Percentiles rank a stretch among this genome's conserved stretches.
These are phyloP conservation scores for Hassar affinis DNA, from an alignment of 2,113 vertebrate genomes.

Conservation along the genomic window DNA sequence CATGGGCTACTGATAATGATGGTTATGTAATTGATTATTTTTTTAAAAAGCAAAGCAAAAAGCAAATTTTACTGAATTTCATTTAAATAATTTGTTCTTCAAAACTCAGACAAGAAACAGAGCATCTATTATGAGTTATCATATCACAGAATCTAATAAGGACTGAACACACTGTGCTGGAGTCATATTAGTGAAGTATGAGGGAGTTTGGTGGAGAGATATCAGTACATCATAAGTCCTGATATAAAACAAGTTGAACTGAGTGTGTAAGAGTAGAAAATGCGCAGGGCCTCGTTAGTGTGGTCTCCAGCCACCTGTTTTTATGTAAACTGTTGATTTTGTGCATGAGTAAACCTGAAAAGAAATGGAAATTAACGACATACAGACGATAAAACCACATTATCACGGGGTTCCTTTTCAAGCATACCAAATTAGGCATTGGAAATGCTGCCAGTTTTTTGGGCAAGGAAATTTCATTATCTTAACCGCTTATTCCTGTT, in stretches of 20 bases:
- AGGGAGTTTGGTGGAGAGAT: not conserved
- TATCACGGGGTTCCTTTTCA: not conserved
- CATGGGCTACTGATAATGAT: not conserved
- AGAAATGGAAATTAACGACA: not conserved
- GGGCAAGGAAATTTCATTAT: not conserved
- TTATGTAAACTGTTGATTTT: constrained; percentile 6
- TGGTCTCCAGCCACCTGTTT: not conserved
- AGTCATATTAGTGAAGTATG: not conserved
- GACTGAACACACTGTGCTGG: not conserved
- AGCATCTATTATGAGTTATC: not conserved
- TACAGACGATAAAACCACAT: not conserved
- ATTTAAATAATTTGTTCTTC: no score
- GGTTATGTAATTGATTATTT: no score
- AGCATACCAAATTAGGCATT: not conserved
- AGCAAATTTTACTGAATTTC: not conserved
- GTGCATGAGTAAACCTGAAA: not conserved
- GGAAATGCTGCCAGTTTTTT: not conserved
- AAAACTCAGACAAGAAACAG: not conserved
- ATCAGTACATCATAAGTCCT: not conserved
- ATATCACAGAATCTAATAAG: not conserved
- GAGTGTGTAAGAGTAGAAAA: not conserved
- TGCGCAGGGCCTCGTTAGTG: not conserved
- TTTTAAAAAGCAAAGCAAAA: not conserved
- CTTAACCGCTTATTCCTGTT: no score
- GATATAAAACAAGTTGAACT: not conserved